phyloP scores from a whole-genome alignment of 2,888 invertebrate genomes.

The Caenorhabditis sp. region DNA sequence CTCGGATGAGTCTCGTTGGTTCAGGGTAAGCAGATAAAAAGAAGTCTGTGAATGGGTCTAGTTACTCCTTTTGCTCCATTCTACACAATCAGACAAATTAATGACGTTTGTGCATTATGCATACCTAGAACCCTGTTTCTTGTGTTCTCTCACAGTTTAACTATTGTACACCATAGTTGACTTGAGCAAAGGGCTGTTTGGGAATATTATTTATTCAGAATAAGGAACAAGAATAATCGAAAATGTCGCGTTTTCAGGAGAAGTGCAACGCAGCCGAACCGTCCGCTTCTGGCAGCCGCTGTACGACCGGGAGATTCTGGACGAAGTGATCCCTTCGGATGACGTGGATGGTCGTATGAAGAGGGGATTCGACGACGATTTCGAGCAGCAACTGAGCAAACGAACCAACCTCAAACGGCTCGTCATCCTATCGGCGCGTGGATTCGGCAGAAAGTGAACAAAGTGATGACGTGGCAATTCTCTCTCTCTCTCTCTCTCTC shows the following conservation, averaged over 20 bases:
- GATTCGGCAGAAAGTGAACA: constrained; percentile 42
- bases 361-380: constrained; percentile 29
- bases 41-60: no score
- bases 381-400: constrained; percentile 39
- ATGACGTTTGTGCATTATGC: no score
- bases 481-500: background rate
- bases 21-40: no score
- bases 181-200: no score
- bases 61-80: no score
- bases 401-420: constrained; percentile 51
- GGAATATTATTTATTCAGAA: no score
- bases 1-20: background rate
- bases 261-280: background rate
- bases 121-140: no score
- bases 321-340: background rate
- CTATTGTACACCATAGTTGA: no score
- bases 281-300: constrained; percentile 14
- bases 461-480: background rate
- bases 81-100: no score
- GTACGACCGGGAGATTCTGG: constrained; percentile 16
- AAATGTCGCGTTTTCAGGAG: constrained; percentile 3
- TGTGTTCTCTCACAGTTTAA: no score
- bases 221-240: no score
- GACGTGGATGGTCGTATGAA: constrained; percentile 36
- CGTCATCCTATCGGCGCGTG: constrained; percentile 56